Base-by-base conservation (phyloP, 2,888 invertebrate species). In the Sphaeridia pumilis region DNA sequence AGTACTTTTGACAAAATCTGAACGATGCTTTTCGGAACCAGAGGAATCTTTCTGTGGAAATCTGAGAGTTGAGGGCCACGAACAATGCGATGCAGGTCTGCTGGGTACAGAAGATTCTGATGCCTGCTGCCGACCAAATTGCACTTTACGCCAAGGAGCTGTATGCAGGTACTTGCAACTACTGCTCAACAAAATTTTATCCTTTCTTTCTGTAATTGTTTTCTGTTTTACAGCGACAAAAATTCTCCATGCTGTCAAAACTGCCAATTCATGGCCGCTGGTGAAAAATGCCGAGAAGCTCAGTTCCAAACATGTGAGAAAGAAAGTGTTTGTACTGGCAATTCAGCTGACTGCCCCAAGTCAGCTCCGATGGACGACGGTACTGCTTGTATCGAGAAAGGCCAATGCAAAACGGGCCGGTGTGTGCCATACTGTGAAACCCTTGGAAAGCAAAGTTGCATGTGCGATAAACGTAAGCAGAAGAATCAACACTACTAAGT, bases 21-120 rank as follows among this genome's bases (percentile, higher is more conserved):
- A 87, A 0, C 78, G 87, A 47, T 90, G 89, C 69, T 90, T 90
- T 70, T 89, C 87, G 1, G 90, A 90, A 72, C 92, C 90, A 0
- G 89, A 90, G 70, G 89, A 89, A 72, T 89, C 90, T 49, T 92
- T 93, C 72, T 97, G 95, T 71, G 95, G 95, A 7, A 95, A 97
- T 74, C 76, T 92, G 59, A 78, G 93, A 14, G 93, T 95, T 1
- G 92, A 97, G 70, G 89, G 87, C 2, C 90, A 88, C 60, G 95
- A 97, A 70, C 89, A 95, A 70, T 97, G 95, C 70, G 95, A 97
- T 69, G 93, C 92, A 25, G 95, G 95, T 1, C 75, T 93, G 26
- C 74, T 93, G 4, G 92, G 92, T 67, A 89, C 89, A 0, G 90
- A 90, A 70, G 89, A 90, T 68, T 88, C 87, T 66, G 93, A 93